Evolutionary conservation across 2,888 invertebrate genomes (phyloP).

Genomic region (Synergus gifuensis): DNA sequence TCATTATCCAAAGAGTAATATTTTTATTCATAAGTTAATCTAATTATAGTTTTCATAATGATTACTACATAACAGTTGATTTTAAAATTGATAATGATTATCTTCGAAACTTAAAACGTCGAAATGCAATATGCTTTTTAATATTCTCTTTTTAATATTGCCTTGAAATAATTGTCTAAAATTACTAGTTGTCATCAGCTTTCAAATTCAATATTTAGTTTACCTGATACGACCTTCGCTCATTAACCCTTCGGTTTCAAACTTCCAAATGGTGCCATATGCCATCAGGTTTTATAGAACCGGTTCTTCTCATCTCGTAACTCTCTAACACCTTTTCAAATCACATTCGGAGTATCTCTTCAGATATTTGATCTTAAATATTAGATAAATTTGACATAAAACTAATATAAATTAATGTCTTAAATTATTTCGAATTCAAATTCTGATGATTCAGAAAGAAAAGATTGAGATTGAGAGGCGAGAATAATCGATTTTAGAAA

Average conservation of each 20-base stretch:
- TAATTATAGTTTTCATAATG: not conserved
- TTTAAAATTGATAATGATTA: not conserved
- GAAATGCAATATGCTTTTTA: no score
- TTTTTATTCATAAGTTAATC: no score
- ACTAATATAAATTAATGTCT: conserved; percentile 24
- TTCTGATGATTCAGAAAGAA: not conserved
- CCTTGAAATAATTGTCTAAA: conserved; percentile 23
- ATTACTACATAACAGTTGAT: not conserved
- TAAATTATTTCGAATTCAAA: not conserved
- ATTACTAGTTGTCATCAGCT: conserved; percentile 21
- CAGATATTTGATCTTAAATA: not conserved
- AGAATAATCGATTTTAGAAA: not conserved
- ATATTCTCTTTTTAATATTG: not conserved
- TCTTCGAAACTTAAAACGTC: not conserved
- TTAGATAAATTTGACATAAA: conserved; percentile 10
- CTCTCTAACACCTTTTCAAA: conserved; percentile 13
- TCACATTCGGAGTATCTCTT: not conserved
- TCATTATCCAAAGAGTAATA: no score
- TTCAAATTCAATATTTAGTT: conserved; percentile 28
- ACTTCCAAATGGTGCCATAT: conserved; percentile 23
- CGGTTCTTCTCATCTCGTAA: not conserved
- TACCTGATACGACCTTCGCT: conserved; percentile 25
- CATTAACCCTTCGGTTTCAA: conserved; percentile 5
- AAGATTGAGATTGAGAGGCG: not conserved
- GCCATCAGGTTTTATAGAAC: conserved; percentile 11